phyloP scores from a whole-genome alignment of 2,797 vertebrate genomes.

The Halcyon badia region DNA sequence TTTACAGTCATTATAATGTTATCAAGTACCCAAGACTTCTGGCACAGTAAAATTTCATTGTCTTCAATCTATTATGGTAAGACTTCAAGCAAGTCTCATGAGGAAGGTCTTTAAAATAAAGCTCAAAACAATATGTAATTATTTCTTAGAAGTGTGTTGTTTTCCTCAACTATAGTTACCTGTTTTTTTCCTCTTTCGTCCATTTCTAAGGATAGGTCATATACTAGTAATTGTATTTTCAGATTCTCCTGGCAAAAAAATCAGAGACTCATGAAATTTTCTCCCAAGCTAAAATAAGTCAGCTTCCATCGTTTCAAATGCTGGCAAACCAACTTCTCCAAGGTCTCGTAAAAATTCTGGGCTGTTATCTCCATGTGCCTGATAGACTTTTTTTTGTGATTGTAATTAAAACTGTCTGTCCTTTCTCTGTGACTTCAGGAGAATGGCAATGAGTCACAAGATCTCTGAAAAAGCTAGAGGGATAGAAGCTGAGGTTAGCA shows the following conservation, averaged over 20 bases:
- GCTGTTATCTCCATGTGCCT: slow-evolving; percentile 67
- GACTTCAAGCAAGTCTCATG: background rate
- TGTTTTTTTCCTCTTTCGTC: background rate
- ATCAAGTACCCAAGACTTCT: background rate
- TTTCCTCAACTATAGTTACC: background rate
- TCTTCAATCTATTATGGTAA: background rate
- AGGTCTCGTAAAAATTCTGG: slow-evolving; percentile 68
- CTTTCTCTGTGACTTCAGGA: slow-evolving; percentile 65
- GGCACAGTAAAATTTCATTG: background rate
- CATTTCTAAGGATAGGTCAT: background rate
- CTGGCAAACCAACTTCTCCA: slow-evolving; percentile 61
- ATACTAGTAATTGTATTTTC: slow-evolving; percentile 8
- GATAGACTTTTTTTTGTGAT: slow-evolving; percentile 57
- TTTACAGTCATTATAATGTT: background rate
- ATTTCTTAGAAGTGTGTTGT: background rate
- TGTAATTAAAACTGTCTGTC: slow-evolving; percentile 71
- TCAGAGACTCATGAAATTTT: background rate
- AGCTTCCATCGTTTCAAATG: slow-evolving; percentile 34
- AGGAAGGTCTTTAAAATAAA: background rate
- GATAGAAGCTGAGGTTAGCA: slow-evolving; percentile 40
- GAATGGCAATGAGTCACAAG: slow-evolving; percentile 74
- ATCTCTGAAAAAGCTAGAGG: slow-evolving; percentile 45
- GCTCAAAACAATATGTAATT: background rate
- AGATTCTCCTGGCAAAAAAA: background rate
- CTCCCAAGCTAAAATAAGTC: slow-evolving; percentile 23